Percentiles rank a stretch among this genome's conserved stretches.
These are phyloP conservation scores for Netelia virgata DNA, from an alignment of 2,888 invertebrate species.

Conservation along the genomic window DNA sequence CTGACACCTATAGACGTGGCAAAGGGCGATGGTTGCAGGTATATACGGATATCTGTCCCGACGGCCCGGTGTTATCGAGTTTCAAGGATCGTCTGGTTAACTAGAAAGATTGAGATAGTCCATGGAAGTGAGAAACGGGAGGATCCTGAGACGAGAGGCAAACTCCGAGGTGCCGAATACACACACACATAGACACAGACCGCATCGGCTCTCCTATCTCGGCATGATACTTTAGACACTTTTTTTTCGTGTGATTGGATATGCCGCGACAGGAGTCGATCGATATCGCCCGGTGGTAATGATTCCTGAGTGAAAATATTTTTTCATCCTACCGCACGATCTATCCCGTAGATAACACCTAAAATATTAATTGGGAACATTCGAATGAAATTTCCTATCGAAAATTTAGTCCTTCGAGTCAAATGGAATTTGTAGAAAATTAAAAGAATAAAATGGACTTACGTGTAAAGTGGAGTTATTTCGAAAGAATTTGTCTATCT, in stretches of 20 bases:
- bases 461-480: too few relatives aligned
- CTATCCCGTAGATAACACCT: not conserved
- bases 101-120: slow-evolving; percentile 54
- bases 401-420: not conserved
- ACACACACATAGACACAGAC: not conserved
- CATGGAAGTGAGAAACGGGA: slow-evolving; percentile 42
- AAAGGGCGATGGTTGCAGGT: not conserved
- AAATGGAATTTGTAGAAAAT: not conserved
- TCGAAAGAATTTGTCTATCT: too few relatives aligned
- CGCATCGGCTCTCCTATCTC: slow-evolving; percentile 11
- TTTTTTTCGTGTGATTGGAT: not conserved
- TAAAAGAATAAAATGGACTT: too few relatives aligned
- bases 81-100: slow-evolving; percentile 56
- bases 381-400: not conserved
- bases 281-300: not conserved
- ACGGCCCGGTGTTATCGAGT: slow-evolving; percentile 39
- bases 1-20: slow-evolving; percentile 11
- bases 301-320: slow-evolving; percentile 3
- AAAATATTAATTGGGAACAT: not conserved
- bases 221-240: slow-evolving; percentile 11
- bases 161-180: slow-evolving; percentile 29
- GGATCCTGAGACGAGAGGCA: slow-evolving; percentile 24
- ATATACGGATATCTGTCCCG: slow-evolving; percentile 8
- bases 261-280: not conserved
- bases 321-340: not conserved